Conservation (phyloP, 2,797 vertebrate species). For the Taeniopygia guttata region DNA sequence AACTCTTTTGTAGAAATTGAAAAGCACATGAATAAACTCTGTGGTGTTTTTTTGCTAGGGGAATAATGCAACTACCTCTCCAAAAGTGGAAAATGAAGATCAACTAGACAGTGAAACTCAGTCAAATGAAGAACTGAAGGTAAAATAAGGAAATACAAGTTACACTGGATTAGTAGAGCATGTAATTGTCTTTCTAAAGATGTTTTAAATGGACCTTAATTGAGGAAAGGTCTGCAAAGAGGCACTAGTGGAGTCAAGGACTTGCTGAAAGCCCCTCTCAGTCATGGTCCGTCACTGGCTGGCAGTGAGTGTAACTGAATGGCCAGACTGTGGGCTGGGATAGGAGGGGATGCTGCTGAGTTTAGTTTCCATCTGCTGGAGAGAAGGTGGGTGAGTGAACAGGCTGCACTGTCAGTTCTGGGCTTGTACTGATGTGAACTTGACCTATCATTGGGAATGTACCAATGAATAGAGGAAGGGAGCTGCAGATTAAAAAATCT, state of each 20-base stretch:
- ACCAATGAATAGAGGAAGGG: neutral
- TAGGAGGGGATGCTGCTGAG: neutral
- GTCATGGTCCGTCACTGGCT: neutral
- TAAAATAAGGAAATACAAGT: conserved; percentile 11
- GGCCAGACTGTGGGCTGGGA: neutral
- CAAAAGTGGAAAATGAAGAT: conserved; percentile 42
- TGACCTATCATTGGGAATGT: neutral
- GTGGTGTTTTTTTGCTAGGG: conserved; percentile 33
- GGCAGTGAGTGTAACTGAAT: neutral
- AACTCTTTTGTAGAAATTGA: neutral
- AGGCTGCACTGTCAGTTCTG: neutral
- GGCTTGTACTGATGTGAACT: neutral
- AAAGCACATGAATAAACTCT: neutral
- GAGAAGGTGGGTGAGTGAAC: neutral
- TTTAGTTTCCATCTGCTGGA: neutral
- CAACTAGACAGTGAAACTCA: conserved; percentile 50
- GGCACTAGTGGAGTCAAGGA: neutral
- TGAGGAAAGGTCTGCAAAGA: neutral
- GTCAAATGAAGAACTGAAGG: conserved; percentile 36
- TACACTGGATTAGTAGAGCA: neutral
- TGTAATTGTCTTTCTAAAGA: neutral
- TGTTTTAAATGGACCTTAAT: neutral
- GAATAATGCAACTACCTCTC: conserved; percentile 61
- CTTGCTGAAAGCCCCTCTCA: neutral
- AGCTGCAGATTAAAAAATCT: neutral